Percentiles rank a stretch among this genome's conserved stretches.
phyloP scores from a whole-genome alignment of 2,113 vertebrate species.

The Ptyas mucosa region DNA sequence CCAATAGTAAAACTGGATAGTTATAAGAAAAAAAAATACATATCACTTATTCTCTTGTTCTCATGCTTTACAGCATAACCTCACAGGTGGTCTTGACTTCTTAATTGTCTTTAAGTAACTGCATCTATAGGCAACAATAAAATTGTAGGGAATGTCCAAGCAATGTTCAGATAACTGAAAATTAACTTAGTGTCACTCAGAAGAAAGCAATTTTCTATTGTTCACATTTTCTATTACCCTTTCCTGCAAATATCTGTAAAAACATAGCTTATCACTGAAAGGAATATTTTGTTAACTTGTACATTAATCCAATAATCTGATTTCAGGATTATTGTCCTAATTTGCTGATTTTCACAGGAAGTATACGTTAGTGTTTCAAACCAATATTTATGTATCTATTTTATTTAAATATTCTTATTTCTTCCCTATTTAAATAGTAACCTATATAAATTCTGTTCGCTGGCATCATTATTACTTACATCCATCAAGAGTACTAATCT shows the following conservation, averaged over 20 bases:
- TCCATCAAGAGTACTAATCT: neutral
- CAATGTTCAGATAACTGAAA: conserved; percentile 60
- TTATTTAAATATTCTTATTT: neutral
- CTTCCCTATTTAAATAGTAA: neutral
- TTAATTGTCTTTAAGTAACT: conserved; percentile 56
- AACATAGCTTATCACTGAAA: neutral
- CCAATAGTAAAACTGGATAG: neutral
- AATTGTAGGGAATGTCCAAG: conserved; percentile 64
- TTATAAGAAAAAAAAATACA: neutral
- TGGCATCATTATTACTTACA: neutral
- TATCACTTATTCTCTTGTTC: neutral
- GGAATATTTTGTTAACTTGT: neutral
- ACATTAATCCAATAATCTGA: neutral
- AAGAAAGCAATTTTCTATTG: conserved; percentile 48
- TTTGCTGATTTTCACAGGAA: neutral
- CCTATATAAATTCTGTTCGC: neutral
- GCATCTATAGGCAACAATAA: conserved; percentile 48
- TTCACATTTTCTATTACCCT: conserved; percentile 51
- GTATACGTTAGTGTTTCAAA: neutral
- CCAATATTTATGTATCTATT: neutral
- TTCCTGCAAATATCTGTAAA: neutral
- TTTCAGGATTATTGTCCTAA: neutral
- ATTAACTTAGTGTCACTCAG: conserved; percentile 67
- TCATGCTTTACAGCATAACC: neutral
- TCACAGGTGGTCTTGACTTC: conserved; percentile 49